phyloP scores from a whole-genome alignment of 2,888 invertebrate species.

The Andrena hattorfiana region DNA sequence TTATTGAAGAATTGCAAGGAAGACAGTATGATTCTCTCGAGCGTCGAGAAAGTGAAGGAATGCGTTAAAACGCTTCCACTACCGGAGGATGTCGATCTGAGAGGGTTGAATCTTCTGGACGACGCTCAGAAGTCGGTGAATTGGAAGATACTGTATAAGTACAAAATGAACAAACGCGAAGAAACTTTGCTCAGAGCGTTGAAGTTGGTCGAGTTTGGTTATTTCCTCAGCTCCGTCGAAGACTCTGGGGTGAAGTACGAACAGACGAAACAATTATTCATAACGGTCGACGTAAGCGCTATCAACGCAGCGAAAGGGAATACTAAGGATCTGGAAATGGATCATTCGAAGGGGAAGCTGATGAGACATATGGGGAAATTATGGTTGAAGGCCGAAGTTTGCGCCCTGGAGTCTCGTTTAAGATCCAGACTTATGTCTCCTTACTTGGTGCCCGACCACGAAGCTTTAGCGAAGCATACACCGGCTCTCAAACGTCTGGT shows the following conservation, averaged over 20 bases:
- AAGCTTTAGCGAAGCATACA: conserved; percentile 91
- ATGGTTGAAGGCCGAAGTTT: conserved; percentile 95
- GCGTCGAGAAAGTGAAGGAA: conserved; percentile 86
- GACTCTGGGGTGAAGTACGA: conserved; percentile 90
- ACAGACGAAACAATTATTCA: conserved; percentile 83
- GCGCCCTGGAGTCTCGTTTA: conserved; percentile 92
- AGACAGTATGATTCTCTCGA: conserved; percentile 73
- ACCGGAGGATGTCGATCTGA: conserved; percentile 91
- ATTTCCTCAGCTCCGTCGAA: conserved; percentile 88
- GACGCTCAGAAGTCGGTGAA: conserved; percentile 89
- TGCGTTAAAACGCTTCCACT: conserved; percentile 89
- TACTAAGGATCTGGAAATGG: conserved; percentile 71
- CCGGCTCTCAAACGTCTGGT: conserved; percentile 93
- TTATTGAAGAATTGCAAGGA: conserved; percentile 76
- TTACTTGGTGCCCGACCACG: conserved; percentile 94
- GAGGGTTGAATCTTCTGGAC: conserved; percentile 89
- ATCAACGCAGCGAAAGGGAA: conserved; percentile 30
- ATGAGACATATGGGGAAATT: conserved; percentile 95
- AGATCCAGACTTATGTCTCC: conserved; percentile 89
- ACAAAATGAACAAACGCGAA: conserved; percentile 87
- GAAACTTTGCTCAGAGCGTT: conserved; percentile 91
- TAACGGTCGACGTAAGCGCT: conserved; percentile 61
- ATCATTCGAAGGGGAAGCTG: conserved; percentile 86
- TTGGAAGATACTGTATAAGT: conserved; percentile 88
- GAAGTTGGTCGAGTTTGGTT: conserved; percentile 93